Evolutionary conservation across 2,113 vertebrate genomes (phyloP).

Genomic region (Otis tarda): DNA sequence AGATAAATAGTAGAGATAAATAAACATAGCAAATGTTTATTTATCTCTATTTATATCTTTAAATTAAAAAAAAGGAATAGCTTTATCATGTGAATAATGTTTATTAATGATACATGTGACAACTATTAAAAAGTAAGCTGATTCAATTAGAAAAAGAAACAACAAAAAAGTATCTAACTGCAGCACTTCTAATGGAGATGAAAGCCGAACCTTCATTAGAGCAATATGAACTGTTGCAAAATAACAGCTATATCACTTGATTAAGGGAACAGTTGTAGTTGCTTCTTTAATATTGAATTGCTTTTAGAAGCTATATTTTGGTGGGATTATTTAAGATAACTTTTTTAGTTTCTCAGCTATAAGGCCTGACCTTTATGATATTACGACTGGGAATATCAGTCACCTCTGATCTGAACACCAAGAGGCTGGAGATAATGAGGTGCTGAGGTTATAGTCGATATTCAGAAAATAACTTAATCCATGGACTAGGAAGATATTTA

Average conservation of each 20-base stretch:
- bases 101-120: not conserved
- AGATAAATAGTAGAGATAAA: too few relatives aligned
- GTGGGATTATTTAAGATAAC: not conserved
- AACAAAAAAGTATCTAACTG: not conserved
- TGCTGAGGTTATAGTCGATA: not conserved
- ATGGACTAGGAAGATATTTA: not conserved
- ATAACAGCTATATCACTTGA: not conserved
- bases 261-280: not conserved
- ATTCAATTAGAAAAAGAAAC: not conserved
- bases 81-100: not conserved
- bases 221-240: not conserved
- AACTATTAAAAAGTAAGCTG: not conserved
- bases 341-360: not conserved
- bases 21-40: not conserved
- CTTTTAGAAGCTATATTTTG: not conserved
- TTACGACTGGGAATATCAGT: not conserved
- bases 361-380: not conserved
- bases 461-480: not conserved
- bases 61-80: not conserved
- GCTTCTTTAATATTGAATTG: not conserved
- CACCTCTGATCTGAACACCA: not conserved
- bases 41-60: not conserved
- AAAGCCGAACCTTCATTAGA: not conserved
- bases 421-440: not conserved
- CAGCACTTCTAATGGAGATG: not conserved